Evolutionary conservation across 2,888 invertebrate species (phyloP), one percentile per base, ranked within the genome.

Genomic region (Erebia ligea): DNA sequence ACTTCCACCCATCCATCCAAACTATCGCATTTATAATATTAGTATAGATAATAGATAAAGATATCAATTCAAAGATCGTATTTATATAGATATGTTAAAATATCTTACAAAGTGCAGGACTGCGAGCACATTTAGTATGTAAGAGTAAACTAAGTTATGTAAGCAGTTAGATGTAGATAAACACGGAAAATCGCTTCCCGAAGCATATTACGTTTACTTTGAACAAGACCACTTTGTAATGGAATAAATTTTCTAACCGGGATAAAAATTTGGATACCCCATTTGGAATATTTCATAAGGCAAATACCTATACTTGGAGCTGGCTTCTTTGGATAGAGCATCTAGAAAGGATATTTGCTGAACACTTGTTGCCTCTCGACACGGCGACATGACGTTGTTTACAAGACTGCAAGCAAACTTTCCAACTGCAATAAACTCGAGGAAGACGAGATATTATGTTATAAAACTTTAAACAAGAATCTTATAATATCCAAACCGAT

Each of bases 281-380:
- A 42, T 68, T 59, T 65, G 69, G 57, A 65, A 69, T 83, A 79
- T 81, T 78, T 70, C 78, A 78, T 71, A 79, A 79, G 78, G 81
- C 81, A 82, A 82, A 84, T 81, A n/a, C n/a, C n/a, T n/a, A 79
- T 77, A 78, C 78, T 83, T 88, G 84, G 82, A 86, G 86, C 85
- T 86, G 85, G 84, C 48, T 61, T 42, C 58, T 66, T 66, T 70
- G 52, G 56, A 25, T 34, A 45, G 13, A 45, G 10, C 61, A 40
- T 64, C 45, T 67, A 69, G 69, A 68, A 48, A 50, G 71, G 76
- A 77, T 78, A 78, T 81, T 81, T 80, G 74, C 76, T 69, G 77
- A 76, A 76, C 81, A 82, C 82, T 83, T 82, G 83, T 82, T 82
- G 82, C 80, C 78, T 74, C 77, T 79, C 69, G 76, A 77, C 76